Evolutionary conservation across 2,888 invertebrate species (phyloP), one percentile per base, ranked within the genome.

Genomic region (Dascillus cervinus): DNA sequence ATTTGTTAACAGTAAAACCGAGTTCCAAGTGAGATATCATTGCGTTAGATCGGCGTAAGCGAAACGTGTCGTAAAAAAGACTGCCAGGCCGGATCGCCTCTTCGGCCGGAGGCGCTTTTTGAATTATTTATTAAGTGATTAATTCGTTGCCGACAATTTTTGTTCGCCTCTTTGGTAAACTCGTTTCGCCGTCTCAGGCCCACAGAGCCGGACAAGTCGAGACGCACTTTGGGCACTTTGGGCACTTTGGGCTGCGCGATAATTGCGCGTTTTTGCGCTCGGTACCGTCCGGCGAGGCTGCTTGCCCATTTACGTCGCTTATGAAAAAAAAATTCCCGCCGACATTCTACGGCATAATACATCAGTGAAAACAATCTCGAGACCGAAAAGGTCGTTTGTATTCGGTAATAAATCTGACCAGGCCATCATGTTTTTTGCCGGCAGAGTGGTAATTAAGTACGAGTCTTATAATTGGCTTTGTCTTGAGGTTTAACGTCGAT

Each of bases 101-200:
- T 20, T 28, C 17, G 22, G 13, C 13, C 29, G 20, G 20, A 31
- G 24, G 25, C 32, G 26, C 26, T 22, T 32, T 30, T 31, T 39
- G 39, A 39, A 39, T 39, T 37, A 39, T 39, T 35, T 37, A 39
- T 39, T 37, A 39, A 29, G 36, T 27, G 36, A 39, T 39, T 39
- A 39, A 36, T 36, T 38, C 36, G 32, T 36, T 19, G 24, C 33
- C 29, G 11, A 20, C 13, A 14, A 29, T 11, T 13, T 13, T 26
- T 24, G 24, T 4, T 24, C 15, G 8, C 32, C 21, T 33, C 20
- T 33, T 28, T 28, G 19, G 13, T 8, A 13, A 17, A 17, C 23
- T 31, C 31, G 23, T n/a, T n/a, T n/a, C n/a, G n/a, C n/a, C n/a
- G n/a, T n/a, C n/a, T n/a, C n/a, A n/a, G n/a, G n/a, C n/a, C n/a